Percentiles rank a stretch among this genome's conserved stretches.
Evolutionary conservation across 2,797 vertebrate genomes (phyloP).

Genomic region (Rhabdomys pumilio): DNA sequence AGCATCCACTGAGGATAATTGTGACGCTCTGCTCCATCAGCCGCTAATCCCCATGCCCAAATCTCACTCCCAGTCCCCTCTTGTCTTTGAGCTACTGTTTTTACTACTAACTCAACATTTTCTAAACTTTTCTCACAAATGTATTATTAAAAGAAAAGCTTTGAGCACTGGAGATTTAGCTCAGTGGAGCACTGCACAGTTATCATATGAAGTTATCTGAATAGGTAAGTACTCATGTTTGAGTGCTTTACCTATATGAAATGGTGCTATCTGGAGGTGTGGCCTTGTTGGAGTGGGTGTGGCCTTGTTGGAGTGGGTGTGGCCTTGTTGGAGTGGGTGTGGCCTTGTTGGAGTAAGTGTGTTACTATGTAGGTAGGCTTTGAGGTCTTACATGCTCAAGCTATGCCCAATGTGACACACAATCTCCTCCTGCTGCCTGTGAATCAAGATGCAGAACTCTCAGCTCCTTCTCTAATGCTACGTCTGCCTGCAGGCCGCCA

Average conservation of each 20-base stretch:
- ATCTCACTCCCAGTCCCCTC: fast-evolving
- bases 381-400: background rate
- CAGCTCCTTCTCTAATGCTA: background rate
- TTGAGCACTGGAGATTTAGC: background rate
- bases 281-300: too few species aligned
- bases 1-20: fast-evolving
- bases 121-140: background rate
- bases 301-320: too few species aligned
- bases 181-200: background rate
- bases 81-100: fast-evolving
- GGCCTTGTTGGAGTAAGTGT: background rate
- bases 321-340: background rate
- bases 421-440: background rate
- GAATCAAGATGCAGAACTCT: background rate
- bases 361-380: background rate
- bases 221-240: background rate
- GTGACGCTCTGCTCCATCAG: background rate
- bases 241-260: background rate
- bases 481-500: background rate
- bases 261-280: background rate
- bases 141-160: background rate
- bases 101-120: background rate
- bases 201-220: background rate
- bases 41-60: fast-evolving
- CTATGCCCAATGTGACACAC: background rate